These are phyloP conservation scores for Spermophilus dauricus DNA, from an alignment of 2,113 vertebrate genomes.

Conservation along the genomic window DNA sequence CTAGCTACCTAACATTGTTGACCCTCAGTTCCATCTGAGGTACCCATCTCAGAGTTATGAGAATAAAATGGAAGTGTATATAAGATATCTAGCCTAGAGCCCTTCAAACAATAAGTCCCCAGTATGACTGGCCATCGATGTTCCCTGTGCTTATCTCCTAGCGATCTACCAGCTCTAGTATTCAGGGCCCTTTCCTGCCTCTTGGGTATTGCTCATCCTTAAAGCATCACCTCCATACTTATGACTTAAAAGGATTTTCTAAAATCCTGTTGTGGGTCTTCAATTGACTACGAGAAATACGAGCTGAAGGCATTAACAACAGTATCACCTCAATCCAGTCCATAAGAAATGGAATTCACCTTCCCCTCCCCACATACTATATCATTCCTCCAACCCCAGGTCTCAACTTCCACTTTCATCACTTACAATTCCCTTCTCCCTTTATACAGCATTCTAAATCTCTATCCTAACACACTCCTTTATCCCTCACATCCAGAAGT, in stretches of 20 bases:
- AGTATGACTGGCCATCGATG: neutral
- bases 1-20: neutral
- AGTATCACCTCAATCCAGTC: neutral
- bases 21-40: neutral
- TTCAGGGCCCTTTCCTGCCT: neutral
- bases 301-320: neutral
- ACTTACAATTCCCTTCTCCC: neutral
- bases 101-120: neutral
- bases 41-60: neutral
- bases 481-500: neutral
- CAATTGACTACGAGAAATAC: neutral
- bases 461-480: neutral
- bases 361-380: neutral
- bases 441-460: neutral
- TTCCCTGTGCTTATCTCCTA: neutral
- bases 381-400: neutral
- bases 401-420: neutral
- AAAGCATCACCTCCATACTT: neutral
- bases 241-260: neutral
- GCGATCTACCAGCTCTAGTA: neutral
- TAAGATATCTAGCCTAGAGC: neutral
- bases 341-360: neutral
- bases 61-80: neutral
- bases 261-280: constrained; percentile 33
- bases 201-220: neutral